Evolutionary conservation across 2,797 vertebrate genomes (phyloP).

Genomic region (Lophotriccus pileatus): DNA sequence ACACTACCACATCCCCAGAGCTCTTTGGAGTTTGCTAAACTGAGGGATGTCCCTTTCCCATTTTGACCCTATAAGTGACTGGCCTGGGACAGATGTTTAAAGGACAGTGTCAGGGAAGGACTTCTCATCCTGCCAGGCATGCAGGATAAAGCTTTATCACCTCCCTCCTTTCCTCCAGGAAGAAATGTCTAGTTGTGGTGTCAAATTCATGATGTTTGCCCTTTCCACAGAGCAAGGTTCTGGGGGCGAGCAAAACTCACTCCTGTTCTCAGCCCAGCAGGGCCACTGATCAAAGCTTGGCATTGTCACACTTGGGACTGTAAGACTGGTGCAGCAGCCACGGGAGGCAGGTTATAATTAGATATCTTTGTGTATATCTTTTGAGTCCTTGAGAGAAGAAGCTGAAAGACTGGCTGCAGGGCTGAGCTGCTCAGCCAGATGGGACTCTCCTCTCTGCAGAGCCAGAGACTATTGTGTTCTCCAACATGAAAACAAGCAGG

Average conservation of each 20-base stretch:
- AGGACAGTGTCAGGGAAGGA: neutral
- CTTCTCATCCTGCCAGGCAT: neutral
- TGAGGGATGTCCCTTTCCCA: neutral
- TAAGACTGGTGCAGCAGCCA: neutral
- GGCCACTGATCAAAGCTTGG: neutral
- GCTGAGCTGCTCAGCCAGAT: neutral
- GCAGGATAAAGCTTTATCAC: neutral
- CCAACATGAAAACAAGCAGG: neutral
- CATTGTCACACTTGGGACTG: conserved; percentile 1
- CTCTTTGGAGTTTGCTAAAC: neutral
- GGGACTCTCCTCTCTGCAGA: conserved; percentile 12
- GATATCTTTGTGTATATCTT: conserved; percentile 44
- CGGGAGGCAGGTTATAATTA: conserved; percentile 56
- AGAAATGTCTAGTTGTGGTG: neutral
- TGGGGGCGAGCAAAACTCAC: neutral
- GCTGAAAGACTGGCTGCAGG: conserved; percentile 41
- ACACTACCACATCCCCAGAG: neutral
- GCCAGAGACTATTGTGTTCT: neutral
- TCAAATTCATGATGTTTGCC: neutral
- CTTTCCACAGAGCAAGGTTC: neutral
- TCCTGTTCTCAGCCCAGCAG: neutral
- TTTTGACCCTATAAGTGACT: neutral
- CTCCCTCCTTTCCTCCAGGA: neutral
- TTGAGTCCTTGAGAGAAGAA: conserved; percentile 52
- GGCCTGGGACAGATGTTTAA: neutral